Conservation (phyloP, 2,888 invertebrate species). For the Noctua pronuba region DNA sequence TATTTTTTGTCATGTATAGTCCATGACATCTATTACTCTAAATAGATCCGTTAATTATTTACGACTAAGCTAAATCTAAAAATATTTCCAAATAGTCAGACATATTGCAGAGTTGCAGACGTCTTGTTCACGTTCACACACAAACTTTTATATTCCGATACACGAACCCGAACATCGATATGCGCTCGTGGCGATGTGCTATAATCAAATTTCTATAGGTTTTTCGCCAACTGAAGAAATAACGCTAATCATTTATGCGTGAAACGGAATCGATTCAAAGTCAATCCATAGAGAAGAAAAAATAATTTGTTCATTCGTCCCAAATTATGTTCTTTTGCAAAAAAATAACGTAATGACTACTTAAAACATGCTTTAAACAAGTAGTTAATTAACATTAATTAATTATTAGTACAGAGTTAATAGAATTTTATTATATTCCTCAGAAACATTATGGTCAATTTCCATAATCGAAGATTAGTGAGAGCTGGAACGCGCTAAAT, state of each 20-base stretch:
- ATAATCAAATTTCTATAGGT: conserved; percentile 71
- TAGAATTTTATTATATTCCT: not conserved
- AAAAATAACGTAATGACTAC: not conserved
- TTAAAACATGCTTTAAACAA: not conserved
- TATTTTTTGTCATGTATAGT: conserved; percentile 83
- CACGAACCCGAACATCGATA: conserved; percentile 77
- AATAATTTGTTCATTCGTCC: not conserved
- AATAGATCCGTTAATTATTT: conserved; percentile 78
- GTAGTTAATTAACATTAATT: not conserved
- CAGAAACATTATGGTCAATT: not conserved
- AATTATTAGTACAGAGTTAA: not conserved
- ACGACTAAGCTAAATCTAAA: conserved; percentile 87
- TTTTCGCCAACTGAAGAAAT: conserved; percentile 59
- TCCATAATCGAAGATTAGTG: not conserved
- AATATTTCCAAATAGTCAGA: conserved; percentile 90
- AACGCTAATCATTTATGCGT: conserved; percentile 73
- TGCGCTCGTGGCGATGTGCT: conserved; percentile 74
- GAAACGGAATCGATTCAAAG: conserved; percentile 69
- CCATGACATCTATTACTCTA: conserved; percentile 82
- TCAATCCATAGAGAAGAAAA: conserved; percentile 44
- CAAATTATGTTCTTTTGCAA: not conserved
- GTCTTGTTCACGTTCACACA: conserved; percentile 85
- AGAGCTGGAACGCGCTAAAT: conserved; percentile 48
- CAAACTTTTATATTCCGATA: conserved; percentile 81
- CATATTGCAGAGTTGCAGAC: conserved; percentile 91